phyloP scores from a whole-genome alignment of 1,140 invertebrate genomes.

The Musca domestica region DNA sequence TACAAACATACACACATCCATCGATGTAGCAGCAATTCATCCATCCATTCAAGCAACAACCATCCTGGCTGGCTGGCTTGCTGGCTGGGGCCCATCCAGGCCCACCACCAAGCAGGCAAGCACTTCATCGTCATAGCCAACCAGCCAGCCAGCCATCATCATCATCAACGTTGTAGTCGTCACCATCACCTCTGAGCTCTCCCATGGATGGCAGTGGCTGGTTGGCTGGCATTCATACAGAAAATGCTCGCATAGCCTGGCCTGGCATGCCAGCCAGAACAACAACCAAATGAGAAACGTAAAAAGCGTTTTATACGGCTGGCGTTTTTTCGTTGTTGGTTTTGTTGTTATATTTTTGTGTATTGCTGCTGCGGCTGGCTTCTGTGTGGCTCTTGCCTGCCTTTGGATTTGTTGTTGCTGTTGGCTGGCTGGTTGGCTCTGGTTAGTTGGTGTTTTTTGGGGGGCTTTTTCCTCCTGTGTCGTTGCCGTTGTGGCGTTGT shows the following conservation, averaged over 20 bases:
- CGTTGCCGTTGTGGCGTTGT: background rate
- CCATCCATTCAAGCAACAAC: too few species aligned
- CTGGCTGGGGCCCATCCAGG: background rate
- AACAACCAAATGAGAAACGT: background rate
- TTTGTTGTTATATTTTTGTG: conserved; percentile 34
- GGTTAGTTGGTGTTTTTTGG: background rate
- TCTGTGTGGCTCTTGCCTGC: conserved; percentile 27
- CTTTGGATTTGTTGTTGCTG: too few species aligned
- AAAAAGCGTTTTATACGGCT: conserved; percentile 25
- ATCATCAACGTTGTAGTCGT: background rate
- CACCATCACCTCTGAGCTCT: background rate
- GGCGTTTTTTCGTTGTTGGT: background rate
- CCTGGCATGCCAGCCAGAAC: background rate
- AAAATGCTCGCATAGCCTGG: background rate
- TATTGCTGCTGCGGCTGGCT: conserved; percentile 41
- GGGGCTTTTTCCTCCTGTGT: background rate
- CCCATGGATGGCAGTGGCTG: conserved; percentile 18
- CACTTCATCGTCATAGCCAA: background rate
- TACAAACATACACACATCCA: background rate
- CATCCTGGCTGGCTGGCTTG: background rate
- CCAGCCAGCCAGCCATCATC: conserved; percentile 3
- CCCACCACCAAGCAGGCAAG: background rate
- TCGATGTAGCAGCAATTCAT: background rate
- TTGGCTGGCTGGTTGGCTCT: conserved; percentile 32
- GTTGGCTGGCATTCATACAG: conserved; percentile 7